These are phyloP conservation scores for Horisme vitalbata DNA, from an alignment of 2,888 invertebrate genomes.

Conservation along the genomic window DNA sequence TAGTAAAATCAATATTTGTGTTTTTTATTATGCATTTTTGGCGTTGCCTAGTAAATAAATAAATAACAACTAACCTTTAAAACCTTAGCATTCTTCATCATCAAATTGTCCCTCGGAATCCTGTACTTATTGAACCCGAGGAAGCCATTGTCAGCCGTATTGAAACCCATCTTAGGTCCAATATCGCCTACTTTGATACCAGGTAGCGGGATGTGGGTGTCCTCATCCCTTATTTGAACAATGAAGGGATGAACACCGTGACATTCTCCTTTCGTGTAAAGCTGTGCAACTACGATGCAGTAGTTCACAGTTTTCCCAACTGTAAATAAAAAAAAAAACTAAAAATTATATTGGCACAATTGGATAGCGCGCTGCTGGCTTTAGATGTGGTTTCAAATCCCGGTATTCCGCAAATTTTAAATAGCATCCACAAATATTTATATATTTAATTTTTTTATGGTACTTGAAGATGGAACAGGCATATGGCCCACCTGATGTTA, in stretches of 20 bases:
- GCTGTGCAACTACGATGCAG: conserved; percentile 94
- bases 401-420: too few species aligned
- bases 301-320: conserved; percentile 96
- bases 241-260: conserved; percentile 95
- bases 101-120: conserved; percentile 92
- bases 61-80: conserved; percentile 55
- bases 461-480: too few species aligned
- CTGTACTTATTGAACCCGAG: conserved; percentile 91
- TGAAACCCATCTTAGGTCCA: conserved; percentile 95
- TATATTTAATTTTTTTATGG: too few species aligned
- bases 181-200: conserved; percentile 96
- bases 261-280: conserved; percentile 90
- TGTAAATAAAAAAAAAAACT: conserved; percentile 58
- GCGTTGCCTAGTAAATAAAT: too few species aligned
- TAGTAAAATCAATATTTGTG: too few species aligned
- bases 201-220: conserved; percentile 91
- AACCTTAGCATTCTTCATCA: conserved; percentile 96
- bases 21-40: too few species aligned
- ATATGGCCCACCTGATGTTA: too few species aligned
- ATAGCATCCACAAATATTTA: too few species aligned
- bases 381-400: too few species aligned
- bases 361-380: too few species aligned
- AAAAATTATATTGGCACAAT: not conserved
- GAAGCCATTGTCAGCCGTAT: conserved; percentile 95
- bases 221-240: conserved; percentile 92